phyloP scores from a whole-genome alignment of 2,113 vertebrate genomes.

The Charina bottae region DNA sequence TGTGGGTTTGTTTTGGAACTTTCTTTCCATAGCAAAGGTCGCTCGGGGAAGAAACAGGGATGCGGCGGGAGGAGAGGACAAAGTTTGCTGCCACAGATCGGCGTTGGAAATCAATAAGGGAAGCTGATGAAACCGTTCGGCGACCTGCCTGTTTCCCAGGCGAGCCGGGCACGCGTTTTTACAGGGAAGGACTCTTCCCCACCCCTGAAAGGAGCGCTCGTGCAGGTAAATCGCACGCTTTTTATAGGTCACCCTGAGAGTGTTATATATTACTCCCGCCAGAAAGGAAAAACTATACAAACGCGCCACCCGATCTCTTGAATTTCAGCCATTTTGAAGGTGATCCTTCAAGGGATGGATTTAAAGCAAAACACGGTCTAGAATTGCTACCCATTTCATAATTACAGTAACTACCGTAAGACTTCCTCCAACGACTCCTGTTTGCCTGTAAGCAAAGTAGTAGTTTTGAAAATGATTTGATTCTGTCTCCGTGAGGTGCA shows the following conservation, averaged over 20 bases:
- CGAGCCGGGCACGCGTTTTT: not conserved
- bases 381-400: not conserved
- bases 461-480: not conserved
- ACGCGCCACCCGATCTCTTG: not conserved
- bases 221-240: not conserved
- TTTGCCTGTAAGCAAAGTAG: not conserved
- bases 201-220: not conserved
- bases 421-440: not conserved
- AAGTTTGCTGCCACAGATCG: constrained; percentile 16
- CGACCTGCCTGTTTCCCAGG: not conserved
- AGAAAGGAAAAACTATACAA: not conserved
- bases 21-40: constrained; percentile 20
- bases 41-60: not conserved
- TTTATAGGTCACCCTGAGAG: not conserved
- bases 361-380: not conserved
- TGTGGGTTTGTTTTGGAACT: constrained; percentile 1
- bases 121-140: not conserved
- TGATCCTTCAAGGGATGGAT: not conserved
- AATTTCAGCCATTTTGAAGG: not conserved
- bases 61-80: not conserved
- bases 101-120: not conserved
- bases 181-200: not conserved
- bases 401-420: not conserved
- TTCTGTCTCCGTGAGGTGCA: not conserved
- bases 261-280: not conserved